Evolutionary conservation across 1,140 invertebrate species (phyloP).

Genomic region (Scaptomyza hsui): DNA sequence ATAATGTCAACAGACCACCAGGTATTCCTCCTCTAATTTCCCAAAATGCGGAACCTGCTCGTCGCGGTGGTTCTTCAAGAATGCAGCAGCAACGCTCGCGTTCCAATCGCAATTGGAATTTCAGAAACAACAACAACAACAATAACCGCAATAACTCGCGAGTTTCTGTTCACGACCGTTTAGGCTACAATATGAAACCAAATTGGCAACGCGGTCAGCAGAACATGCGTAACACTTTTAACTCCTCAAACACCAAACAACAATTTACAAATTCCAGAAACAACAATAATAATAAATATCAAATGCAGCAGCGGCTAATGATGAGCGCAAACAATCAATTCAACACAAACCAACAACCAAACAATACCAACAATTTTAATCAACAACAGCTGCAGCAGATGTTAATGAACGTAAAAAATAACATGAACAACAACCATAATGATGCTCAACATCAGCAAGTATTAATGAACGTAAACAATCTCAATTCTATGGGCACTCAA

Average conservation of each 20-base stretch:
- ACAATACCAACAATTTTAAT: slow-evolving; percentile 19
- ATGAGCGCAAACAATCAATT: too few relatives aligned
- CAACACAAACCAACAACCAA: background rate
- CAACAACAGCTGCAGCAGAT: background rate
- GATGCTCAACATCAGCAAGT: background rate
- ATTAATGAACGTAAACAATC: slow-evolving; percentile 9
- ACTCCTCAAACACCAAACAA: slow-evolving; percentile 17
- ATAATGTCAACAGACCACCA: slow-evolving; percentile 47
- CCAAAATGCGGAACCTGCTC: background rate
- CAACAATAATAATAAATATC: slow-evolving; percentile 15
- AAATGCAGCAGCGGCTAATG: too few relatives aligned
- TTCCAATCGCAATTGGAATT: background rate
- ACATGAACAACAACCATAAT: slow-evolving; percentile 14
- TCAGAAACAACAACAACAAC: slow-evolving; percentile 3
- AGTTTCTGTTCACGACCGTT: slow-evolving; percentile 4
- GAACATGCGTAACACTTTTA: slow-evolving; percentile 29
- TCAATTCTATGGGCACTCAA: slow-evolving; percentile 10
- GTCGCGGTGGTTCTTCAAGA: background rate
- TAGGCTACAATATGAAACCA: background rate
- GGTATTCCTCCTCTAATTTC: slow-evolving; percentile 33
- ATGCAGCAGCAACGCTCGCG: background rate
- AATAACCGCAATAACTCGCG: background rate
- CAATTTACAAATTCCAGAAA: background rate
- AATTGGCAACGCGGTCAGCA: slow-evolving; percentile 30
- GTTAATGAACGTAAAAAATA: too few relatives aligned